These are phyloP conservation scores for Biston betularia DNA, from an alignment of 2,888 invertebrate species.

Conservation along the genomic window DNA sequence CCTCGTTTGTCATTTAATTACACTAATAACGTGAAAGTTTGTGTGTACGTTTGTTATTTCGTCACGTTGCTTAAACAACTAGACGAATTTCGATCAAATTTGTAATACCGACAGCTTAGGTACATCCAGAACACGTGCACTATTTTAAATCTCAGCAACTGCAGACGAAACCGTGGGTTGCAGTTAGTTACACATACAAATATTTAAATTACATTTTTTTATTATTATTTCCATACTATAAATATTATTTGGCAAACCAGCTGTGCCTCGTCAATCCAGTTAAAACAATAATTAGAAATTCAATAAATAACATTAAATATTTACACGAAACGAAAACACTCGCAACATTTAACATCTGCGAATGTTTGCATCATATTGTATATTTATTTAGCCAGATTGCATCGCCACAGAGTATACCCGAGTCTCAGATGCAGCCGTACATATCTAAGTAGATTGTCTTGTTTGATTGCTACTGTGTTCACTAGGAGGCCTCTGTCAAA, in stretches of 20 bases:
- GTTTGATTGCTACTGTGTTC: conserved; percentile 4
- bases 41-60: too few species aligned
- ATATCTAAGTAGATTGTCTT: conserved; percentile 1
- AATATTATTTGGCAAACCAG: not conserved
- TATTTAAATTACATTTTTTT: too few species aligned
- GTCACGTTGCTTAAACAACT: too few species aligned
- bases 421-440: not conserved
- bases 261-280: not conserved
- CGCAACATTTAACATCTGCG: not conserved
- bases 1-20: too few species aligned
- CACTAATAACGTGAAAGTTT: too few species aligned
- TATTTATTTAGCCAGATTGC: conserved; percentile 3
- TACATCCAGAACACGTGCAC: too few species aligned
- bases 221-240: not conserved
- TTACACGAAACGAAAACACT: not conserved
- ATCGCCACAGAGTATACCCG: not conserved
- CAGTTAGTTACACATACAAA: too few species aligned
- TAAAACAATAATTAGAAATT: not conserved
- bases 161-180: too few species aligned
- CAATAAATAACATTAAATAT: conserved; percentile 7
- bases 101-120: too few species aligned
- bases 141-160: too few species aligned
- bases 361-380: not conserved
- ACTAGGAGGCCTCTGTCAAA: conserved; percentile 1
- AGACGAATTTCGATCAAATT: too few species aligned